A percentile compares a stretch with the other conserved stretches of the same genome.
Conservation (phyloP, 2,113 vertebrate genomes). For the Alethe diademata region DNA sequence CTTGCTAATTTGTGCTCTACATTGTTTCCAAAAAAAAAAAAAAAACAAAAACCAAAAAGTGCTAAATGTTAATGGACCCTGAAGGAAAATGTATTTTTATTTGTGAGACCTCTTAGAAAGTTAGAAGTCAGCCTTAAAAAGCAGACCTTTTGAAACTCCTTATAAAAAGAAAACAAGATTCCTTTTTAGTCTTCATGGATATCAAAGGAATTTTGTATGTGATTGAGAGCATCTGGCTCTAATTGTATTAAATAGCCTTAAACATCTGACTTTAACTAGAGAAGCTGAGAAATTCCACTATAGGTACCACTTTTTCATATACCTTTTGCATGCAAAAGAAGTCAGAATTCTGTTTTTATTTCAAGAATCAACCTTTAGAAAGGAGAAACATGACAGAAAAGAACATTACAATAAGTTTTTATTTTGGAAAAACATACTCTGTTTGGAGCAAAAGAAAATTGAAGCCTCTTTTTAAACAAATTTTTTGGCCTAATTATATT, state of each 20-base stretch:
- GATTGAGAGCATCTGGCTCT: conserved; percentile 52
- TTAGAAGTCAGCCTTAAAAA: conserved; percentile 7
- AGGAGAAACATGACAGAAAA: not conserved
- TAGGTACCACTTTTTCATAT: not conserved
- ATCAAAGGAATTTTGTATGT: conserved; percentile 44
- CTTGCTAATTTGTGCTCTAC: not conserved
- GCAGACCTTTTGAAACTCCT: conserved; percentile 11
- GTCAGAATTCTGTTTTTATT: not conserved
- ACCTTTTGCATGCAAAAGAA: not conserved
- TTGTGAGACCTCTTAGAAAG: not conserved
- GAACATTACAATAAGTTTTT: not conserved
- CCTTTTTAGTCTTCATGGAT: not conserved
- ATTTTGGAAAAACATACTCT: not conserved
- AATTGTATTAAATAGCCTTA: conserved; percentile 39
- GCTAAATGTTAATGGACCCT: not conserved
- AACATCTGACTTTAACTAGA: conserved; percentile 35
- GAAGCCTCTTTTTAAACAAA: not conserved
- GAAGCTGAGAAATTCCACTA: conserved; percentile 17
- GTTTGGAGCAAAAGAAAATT: not conserved
- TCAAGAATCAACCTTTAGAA: not conserved
- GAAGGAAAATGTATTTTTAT: not conserved
- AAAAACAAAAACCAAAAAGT: not conserved
- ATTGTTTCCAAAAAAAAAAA: not conserved
- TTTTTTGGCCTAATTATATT: not conserved
- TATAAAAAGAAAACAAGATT: conserved; percentile 25